Percentiles rank a stretch among this genome's conserved stretches.
Evolutionary conservation across 2,113 vertebrate genomes (phyloP).

Genomic region (Salvelinus sp.): DNA sequence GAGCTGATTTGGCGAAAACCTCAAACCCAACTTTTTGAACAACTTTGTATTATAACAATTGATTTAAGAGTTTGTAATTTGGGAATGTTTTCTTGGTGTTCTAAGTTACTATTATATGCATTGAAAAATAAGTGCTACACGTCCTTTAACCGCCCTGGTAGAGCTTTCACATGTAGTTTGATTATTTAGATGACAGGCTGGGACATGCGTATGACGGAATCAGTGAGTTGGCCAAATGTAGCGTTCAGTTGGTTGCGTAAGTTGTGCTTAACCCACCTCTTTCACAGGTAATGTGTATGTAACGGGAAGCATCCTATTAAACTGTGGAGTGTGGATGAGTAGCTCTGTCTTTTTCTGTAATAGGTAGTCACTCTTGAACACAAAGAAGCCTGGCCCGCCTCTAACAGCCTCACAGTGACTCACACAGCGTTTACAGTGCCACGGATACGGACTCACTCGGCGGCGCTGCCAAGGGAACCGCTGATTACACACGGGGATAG

Average conservation of each 20-base stretch:
- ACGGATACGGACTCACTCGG: conserved; percentile 42
- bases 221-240: background rate
- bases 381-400: background rate
- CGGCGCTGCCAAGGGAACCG: background rate
- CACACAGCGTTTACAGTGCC: conserved; percentile 35
- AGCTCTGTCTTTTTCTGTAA: conserved; percentile 5
- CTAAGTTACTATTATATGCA: no score
- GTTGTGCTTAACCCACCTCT: background rate
- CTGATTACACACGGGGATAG: conserved; percentile 42
- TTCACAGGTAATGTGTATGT: conserved; percentile 2
- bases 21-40: no score
- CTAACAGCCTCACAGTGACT: conserved; percentile 49
- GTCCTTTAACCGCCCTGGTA: no score
- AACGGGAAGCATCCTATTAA: background rate
- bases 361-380: no score
- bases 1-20: no score
- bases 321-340: background rate
- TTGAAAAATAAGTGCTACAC: no score
- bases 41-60: no score
- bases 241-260: background rate
- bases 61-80: no score
- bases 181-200: background rate
- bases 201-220: background rate
- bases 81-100: no score
- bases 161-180: no score